These are phyloP conservation scores for Sterna hirundo DNA, from an alignment of 2,113 vertebrate genomes.

Conservation along the genomic window DNA sequence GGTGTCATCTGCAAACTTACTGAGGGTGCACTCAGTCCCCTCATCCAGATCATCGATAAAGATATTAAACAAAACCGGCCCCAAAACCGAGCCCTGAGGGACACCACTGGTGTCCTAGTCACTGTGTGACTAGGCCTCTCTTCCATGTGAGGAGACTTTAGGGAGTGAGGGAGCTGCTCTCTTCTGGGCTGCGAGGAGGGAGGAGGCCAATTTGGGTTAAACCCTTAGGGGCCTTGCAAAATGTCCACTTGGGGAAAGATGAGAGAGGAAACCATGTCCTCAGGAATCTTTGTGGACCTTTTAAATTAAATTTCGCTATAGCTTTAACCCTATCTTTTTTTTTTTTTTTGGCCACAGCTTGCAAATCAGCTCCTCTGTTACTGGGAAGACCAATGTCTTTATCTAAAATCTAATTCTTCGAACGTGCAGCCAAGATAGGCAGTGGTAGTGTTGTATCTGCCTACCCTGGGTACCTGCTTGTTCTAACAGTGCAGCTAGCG, in stretches of 20 bases:
- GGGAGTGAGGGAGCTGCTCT: background rate
- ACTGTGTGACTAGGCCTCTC: no score
- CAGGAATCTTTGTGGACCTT: background rate
- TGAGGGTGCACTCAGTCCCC: no score
- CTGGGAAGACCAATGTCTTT: background rate
- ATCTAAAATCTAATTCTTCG: background rate
- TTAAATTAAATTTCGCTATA: background rate
- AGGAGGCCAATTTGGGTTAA: background rate
- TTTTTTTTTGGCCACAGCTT: background rate
- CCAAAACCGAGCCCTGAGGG: no score
- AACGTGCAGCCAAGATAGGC: background rate
- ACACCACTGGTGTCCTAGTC: no score
- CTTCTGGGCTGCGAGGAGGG: rapidly evolving
- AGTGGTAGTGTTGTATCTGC: background rate
- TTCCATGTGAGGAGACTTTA: background rate
- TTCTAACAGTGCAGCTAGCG: background rate
- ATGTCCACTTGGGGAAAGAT: background rate
- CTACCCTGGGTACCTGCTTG: background rate
- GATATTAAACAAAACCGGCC: no score
- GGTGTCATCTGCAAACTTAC: no score
- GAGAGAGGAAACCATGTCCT: background rate
- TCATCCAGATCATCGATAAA: no score
- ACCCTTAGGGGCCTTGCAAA: background rate
- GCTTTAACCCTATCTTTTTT: background rate
- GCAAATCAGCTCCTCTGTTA: background rate